Evolutionary conservation across 2,113 vertebrate genomes (phyloP), one percentile per base, ranked within the genome.

Genomic region (Chauna torquata): DNA sequence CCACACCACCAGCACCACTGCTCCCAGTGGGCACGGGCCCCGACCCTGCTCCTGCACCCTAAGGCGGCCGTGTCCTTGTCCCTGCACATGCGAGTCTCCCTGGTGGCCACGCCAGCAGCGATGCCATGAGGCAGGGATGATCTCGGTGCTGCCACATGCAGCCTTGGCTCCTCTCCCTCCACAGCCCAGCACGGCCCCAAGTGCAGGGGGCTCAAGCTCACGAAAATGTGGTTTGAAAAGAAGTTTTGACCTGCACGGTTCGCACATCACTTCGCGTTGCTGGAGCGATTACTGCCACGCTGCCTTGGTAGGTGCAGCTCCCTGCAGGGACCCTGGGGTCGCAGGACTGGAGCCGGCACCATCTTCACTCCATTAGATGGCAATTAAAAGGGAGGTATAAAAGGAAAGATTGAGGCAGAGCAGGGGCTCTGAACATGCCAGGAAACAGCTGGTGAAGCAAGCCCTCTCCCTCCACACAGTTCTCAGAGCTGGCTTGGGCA

Each of bases 81-180:
- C 27, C 62, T 17, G 30, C 36, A 5, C 5, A 2, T 3, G 8
- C 0, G 1, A 32, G 18, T 34, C 36, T 49, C 27, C 14, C 40
- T 10, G 1, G 2, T 2, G 49, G 50, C 12, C n/a, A 6, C 30
- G 3, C 0, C 28, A 2, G 40, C 4, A 2, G 11, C 0, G 8
- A 7, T 2, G 44, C n/a, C 66, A 12, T 11, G 0, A 3, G 30
- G 58, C 1, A 1, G n/a, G 2, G 4, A 10, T 6, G 81, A 13
- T 34, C n/a, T 4, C 52, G 8, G 57, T 24, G 6, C 19, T 4
- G 27, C 83, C 4, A 11, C 19, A 4, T 5, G 2, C 72, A 4
- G 42, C 6, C 0, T 17, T 9, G 17, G 81, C 11, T 52, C 47
- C 65, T 25, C 25, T 72, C 75, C 85, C 65, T 42, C 34, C 3